Base-by-base conservation (phyloP, 1,140 invertebrate genomes). In the Drosophila ohnishii region DNA sequence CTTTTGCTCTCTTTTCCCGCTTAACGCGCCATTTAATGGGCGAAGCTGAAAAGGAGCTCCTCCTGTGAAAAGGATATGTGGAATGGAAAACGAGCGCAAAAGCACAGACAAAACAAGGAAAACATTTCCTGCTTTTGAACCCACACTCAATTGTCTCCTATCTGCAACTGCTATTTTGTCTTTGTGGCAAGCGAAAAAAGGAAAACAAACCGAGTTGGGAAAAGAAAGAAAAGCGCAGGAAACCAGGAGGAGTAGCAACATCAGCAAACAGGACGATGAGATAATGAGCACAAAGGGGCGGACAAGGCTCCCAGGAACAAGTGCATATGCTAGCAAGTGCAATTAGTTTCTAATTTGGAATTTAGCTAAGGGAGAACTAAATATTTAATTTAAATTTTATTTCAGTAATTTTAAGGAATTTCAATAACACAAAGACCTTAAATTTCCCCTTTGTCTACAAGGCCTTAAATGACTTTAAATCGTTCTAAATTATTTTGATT, bases 1-100 rank as follows among this genome's bases (percentile, higher is more conserved):
- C 70, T 50, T 63, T 66, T 51, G 65, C 65, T 65, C 45, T 66
- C 45, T 34, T 35, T 35, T 28, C 14, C 16, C 37, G 69, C 30
- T 35, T 48, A 66, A 66, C 61, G 65, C 45, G 65, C 64, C 45
- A 67, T 67, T 65, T 65, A 69, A 65, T 65, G 61, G 50, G 28
- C 22, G 44, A 28, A 7, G 51, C 32, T 73, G 69, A 48, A 74
- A 65, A 28, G 25, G 45, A 67, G 35, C 61, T 6, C 1, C 65
- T 51, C n/a, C 65, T 42, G 44, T 28, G 9, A 28, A 64, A 42
- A 63, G 65, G 61, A 67, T 67, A 39, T 66, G 45, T 48, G 45
- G n/a, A 62, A 25, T 37, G 61, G 70, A 73, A 74, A 74, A 57
- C 39, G 40, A 63, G 67, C 58, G 35, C 19, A 62, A 73, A 37